Conservation (phyloP, 2,797 vertebrate genomes). For the Coilia nasus region DNA sequence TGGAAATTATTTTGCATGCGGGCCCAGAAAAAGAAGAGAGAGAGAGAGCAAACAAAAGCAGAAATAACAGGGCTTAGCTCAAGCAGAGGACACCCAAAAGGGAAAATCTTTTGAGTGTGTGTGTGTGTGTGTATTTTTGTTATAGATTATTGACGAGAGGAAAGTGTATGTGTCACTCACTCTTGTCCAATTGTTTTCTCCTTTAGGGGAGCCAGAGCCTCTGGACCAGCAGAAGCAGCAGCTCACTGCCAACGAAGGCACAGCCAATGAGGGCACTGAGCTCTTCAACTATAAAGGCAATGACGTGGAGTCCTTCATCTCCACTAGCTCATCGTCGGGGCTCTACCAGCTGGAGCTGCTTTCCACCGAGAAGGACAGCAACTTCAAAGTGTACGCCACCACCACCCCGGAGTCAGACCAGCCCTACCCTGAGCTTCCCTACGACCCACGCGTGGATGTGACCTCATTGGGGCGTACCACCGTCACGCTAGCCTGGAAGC, state of each 20-base stretch:
- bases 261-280: constrained; percentile 81
- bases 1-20: constrained; percentile 56
- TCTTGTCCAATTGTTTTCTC: constrained; percentile 27
- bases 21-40: constrained; percentile 39
- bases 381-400: constrained; percentile 93
- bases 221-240: constrained; percentile 94
- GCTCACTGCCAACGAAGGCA: constrained; percentile 79
- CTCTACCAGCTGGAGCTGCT: constrained; percentile 94
- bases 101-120: constrained; percentile 33
- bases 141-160: constrained; percentile 28
- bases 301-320: constrained; percentile 91
- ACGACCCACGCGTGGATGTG: constrained; percentile 93
- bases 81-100: constrained; percentile 9
- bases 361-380: constrained; percentile 96
- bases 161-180: neutral
- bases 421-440: constrained; percentile 93
- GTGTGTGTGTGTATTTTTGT: constrained; percentile 42
- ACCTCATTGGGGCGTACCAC: constrained; percentile 93
- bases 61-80: constrained; percentile 22
- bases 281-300: constrained; percentile 97
- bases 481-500: constrained; percentile 93
- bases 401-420: constrained; percentile 97
- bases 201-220: constrained; percentile 87
- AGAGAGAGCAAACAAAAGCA: constrained; percentile 44
- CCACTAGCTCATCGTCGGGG: constrained; percentile 89